Base-by-base conservation (phyloP, 92 coral and sea anemone genomes). In the Palythoa caribaeorum region DNA sequence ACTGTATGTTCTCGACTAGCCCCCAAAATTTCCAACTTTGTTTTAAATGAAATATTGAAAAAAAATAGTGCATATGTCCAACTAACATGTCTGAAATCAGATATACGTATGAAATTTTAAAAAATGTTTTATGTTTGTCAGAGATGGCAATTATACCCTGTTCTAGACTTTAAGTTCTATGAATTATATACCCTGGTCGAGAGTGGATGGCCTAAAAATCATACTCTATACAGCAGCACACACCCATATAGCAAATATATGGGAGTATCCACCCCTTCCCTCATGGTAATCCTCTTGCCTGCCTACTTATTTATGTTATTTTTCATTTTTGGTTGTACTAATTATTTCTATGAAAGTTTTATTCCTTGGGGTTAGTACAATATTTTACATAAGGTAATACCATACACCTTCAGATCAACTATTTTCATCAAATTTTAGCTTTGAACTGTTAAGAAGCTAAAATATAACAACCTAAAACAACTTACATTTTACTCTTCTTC, bases 121-220 rank as follows among this genome's bases (percentile, higher is more conserved):
- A 60, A 14, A 60, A 60, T 60, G 69, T 60, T 60, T 60, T 6
- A 60, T 21, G 73, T 69, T 69, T 21, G 73, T 69, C 69, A 69
- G 21, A 69, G 11, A 69, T 21, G 38, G 73, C 73, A 69, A 69
- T 69, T 69, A 69, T 69, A 69, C 73, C 73, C 73, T 69, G 73
- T 69, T 69, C 38, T 69, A 69, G 73, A 69, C 73, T 36, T 21
- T 11, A 69, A 69, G 38, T 69, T 69, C 73, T 36, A 36, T 69
- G 73, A 69, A 6, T 69, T 35, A 15, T 69, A 69, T 8, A 21
- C 73, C 73, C 40, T 69, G 40, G 21, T 69, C 35, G 12, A 69
- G 73, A 36, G 39, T 69, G 73, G 73, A 69, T 21, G 73, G 73
- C 40, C 73, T 69, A 11, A 69, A 69, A 69, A 28, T 36, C 73